phyloP scores from a whole-genome alignment of 2,113 vertebrate genomes.

The Thunnus maccoyii region DNA sequence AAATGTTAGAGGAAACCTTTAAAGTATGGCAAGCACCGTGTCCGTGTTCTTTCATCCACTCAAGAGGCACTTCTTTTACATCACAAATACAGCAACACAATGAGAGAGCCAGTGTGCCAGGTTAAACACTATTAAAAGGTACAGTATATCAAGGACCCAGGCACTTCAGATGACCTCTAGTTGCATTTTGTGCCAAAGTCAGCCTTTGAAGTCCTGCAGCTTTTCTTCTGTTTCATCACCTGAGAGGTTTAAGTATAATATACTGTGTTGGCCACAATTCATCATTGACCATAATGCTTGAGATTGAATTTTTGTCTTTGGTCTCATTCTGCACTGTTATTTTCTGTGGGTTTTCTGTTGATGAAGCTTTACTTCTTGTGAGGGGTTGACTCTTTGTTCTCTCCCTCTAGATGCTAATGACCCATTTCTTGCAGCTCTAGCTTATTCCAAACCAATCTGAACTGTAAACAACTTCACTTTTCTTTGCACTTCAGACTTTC shows the following conservation, averaged over 20 bases:
- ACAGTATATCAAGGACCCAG: conserved; percentile 31
- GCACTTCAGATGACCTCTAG: conserved; percentile 49
- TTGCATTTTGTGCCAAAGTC: conserved; percentile 43
- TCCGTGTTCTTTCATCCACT: conserved; percentile 54
- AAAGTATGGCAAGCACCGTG: conserved; percentile 29
- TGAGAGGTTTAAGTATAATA: neutral
- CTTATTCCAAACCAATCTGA: neutral
- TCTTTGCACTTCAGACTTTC: neutral
- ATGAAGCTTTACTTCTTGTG: neutral
- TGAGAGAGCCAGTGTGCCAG: conserved; percentile 40
- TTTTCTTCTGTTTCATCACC: conserved; percentile 15
- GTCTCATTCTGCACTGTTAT: neutral
- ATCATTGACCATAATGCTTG: too few species aligned
- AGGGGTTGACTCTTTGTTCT: neutral
- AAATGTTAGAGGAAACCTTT: conserved; percentile 54
- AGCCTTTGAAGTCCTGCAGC: conserved; percentile 51
- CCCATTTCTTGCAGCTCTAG: neutral
- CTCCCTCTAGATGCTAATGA: neutral
- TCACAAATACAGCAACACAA: conserved; percentile 38
- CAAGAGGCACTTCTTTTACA: conserved; percentile 43
- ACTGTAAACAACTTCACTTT: neutral
- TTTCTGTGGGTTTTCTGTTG: neutral
- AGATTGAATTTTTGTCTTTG: too few species aligned
- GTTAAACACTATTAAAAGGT: conserved; percentile 46
- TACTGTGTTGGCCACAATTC: neutral